phyloP scores from a whole-genome alignment of 1,140 invertebrate species.

The Bursaphelenchus mucronatus region DNA sequence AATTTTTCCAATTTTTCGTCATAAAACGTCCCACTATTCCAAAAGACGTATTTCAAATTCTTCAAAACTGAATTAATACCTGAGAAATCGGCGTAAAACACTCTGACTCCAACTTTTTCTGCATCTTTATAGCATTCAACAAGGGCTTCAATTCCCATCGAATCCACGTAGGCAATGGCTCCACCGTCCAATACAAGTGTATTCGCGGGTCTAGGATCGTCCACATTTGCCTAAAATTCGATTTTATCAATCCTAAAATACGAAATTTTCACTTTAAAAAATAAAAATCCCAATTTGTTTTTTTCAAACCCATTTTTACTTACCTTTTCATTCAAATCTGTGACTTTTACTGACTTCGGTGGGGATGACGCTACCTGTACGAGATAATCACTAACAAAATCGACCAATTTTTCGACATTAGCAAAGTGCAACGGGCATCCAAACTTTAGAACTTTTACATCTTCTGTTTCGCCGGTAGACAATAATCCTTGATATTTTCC shows the following conservation, averaged over 20 bases:
- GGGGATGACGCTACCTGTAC: not conserved
- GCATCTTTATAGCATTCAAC: conserved; percentile 2
- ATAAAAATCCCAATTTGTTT: conserved; percentile 11
- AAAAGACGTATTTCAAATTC: not conserved
- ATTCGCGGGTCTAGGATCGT: not conserved
- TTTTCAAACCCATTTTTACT: conserved; percentile 1
- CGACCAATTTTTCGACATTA: conserved; percentile 40
- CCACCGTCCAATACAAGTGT: conserved; percentile 34
- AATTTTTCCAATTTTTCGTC: too few species aligned
- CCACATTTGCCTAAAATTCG: too few species aligned
- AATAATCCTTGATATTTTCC: conserved; percentile 24
- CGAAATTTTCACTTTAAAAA: not conserved
- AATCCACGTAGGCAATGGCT: conserved; percentile 36
- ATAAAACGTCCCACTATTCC: not conserved
- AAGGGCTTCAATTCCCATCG: conserved; percentile 43
- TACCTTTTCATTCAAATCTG: not conserved
- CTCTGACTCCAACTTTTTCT: conserved; percentile 3
- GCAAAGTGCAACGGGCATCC: conserved; percentile 46
- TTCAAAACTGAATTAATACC: conserved; percentile 1
- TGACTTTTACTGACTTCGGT: not conserved
- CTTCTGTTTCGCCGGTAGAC: conserved; percentile 2
- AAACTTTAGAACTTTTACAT: conserved; percentile 32
- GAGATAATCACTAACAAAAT: conserved; percentile 31
- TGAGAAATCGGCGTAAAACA: conserved; percentile 17
- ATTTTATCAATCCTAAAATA: too few species aligned